Base-by-base conservation (phyloP, 2,113 vertebrate genomes). In the Anoplopoma fimbria region DNA sequence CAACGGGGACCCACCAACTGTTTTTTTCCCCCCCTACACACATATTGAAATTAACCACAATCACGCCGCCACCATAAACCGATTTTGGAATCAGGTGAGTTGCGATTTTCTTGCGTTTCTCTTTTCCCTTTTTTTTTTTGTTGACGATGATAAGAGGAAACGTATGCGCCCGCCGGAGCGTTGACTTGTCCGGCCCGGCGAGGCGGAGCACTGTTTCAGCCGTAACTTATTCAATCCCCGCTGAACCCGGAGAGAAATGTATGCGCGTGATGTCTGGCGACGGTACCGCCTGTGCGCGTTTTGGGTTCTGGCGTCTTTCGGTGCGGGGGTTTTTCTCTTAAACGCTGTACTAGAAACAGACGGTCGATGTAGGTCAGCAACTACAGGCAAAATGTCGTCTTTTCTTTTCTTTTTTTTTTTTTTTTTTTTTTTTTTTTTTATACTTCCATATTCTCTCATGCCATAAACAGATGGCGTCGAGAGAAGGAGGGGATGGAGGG, bases 61-160 rank as follows among this genome's bases (percentile, higher is more conserved):
- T 89, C 92, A 94, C 93, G 93, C 93, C 95, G 93, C 95, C 95
- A 95, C 94, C 93, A 93, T 94, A 94, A 93, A 92, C 93, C 94
- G 88, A 73, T 94, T 95, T 93, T 95, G 95, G 95, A 95, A 93
- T 58, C 94, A 93, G 95, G 95, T 95, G 90, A 95, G 95, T 94
- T 36, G 5, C 7, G 77, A 53, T 84, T 72, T 72, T 91, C 23
- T 38, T 73, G 15, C n/a, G n/a, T 87, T 19, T 69, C 69, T 82
- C n/a, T 69, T 36, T 47, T 57, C 75, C 27, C 38, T 36, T 19
- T n/a, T 15, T 31, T 29, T 31, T 60, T 17, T 60, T 60, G 6
- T 61, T 49, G 63, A 40, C 65, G 53, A 19, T 36, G 25, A 73
- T 21, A 23, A 64, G 69, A 62, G 55, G 29, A 40, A 60, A 76